Base-by-base conservation (phyloP, 2,888 invertebrate species). In the Elegia similella region DNA sequence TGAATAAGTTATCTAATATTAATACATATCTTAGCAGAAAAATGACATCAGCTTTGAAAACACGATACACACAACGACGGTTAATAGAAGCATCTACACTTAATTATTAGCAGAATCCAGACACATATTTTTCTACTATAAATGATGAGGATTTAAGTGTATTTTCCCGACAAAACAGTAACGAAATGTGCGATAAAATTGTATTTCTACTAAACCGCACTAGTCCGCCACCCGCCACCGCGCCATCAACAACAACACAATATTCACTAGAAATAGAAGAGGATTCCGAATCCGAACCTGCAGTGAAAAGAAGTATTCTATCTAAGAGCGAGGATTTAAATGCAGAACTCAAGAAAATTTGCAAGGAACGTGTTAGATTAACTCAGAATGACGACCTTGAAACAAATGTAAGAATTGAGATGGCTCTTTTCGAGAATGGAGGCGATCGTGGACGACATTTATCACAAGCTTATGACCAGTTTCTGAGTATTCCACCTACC, bases 361-460 rank as follows among this genome's bases (percentile, higher is more conserved):
- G 42, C 42, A 42, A 42, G 42, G 42, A 7, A 42, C 42, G 42
- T 5, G 44, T 15, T 44, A 15, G 7, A 5, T n/a, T 15, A 15
- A 44, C 44, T 2, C 15, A 55, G 10, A 42, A 48, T 47, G 48
- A 55, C 16, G 42, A 55, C 8, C n/a, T n/a, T n/a, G n/a, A n/a
- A n/a, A n/a, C n/a, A n/a, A n/a, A n/a, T n/a, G n/a, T n/a, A n/a
- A n/a, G n/a, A n/a, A n/a, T n/a, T n/a, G n/a, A n/a, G n/a, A n/a
- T n/a, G n/a, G n/a, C n/a, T n/a, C 29, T 55, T 6, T 55, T 48
- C 55, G 55, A 55, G 42, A 55, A 55, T 13, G 55, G 55, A 16
- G 55, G 55, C 7, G 15, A n/a, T 29, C 55, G 55, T 17, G 46
- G 55, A n/a, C 47, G 34, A 30, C 30, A 30, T 30, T 30, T 30